A percentile compares a stretch with the other conserved stretches of the same genome.
Conservation (phyloP, 2,888 invertebrate genomes). For the Colletes collaris region DNA sequence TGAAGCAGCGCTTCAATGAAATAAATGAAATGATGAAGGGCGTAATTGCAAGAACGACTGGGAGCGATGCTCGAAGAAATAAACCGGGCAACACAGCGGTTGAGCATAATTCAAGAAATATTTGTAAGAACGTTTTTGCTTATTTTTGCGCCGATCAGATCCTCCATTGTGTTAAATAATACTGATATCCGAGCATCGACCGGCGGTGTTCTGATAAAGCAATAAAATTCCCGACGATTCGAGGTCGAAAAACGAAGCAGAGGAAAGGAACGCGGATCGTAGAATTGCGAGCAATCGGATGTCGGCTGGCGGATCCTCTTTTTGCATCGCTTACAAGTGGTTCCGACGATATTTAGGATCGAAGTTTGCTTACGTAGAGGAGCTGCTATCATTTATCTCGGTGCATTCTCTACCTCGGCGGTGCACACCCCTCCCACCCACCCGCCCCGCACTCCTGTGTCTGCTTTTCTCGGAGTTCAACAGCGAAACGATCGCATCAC, state of each 20-base stretch:
- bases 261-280: slow-evolving; percentile 23
- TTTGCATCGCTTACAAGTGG: slow-evolving; percentile 34
- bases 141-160: no score
- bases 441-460: slow-evolving; percentile 1
- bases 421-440: slow-evolving; percentile 2
- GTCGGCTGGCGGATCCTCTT: slow-evolving; percentile 27
- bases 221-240: slow-evolving; percentile 19
- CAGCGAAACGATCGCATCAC: slow-evolving; percentile 45
- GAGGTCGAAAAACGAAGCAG: slow-evolving; percentile 14
- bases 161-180: neutral
- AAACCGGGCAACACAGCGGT: no score
- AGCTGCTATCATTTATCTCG: slow-evolving; percentile 47
- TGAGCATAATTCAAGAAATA: no score
- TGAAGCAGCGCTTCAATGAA: no score
- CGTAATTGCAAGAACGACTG: no score
- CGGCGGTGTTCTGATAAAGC: slow-evolving; percentile 25
- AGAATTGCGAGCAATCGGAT: slow-evolving; percentile 39
- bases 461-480: slow-evolving; percentile 31
- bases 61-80: no score
- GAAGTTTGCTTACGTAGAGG: slow-evolving; percentile 31
- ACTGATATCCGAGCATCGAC: neutral
- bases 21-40: no score
- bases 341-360: slow-evolving; percentile 47
- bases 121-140: no score
- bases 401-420: slow-evolving; percentile 24